Evolutionary conservation across 1,140 invertebrate genomes (phyloP), one percentile per base, ranked within the genome.

Genomic region (Berghia stephanieae): DNA sequence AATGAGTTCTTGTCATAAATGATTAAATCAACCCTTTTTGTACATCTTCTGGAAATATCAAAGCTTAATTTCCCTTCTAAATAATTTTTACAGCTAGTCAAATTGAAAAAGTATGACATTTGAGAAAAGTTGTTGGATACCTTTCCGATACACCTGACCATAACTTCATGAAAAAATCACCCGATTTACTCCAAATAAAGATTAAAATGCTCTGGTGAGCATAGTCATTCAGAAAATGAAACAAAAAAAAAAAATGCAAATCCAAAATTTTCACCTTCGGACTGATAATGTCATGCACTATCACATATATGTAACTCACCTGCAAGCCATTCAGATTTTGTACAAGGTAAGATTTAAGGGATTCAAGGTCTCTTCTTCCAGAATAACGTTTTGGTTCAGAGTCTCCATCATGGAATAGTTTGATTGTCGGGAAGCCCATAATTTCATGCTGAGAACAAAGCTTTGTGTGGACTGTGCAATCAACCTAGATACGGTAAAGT

Each of bases 361-460:
- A 92, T 5, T 92, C 91, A 67, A 95, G 83, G 86, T 95, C 94
- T 74, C 94, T 88, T 2, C 92, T 92, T 6, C 94, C 94, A 83
- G 92, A 90, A 82, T 94, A 95, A 83, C 93, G 92, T 6, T 92
- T 89, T 1, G 92, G 92, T 81, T 92, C 91, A 21, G 75, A 79
- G 52, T 91, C 91, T 55, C 92, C 93, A 57, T 88, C 85, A 86
- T 93, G 93, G 85, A 94, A 95, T 81, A 94, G 94, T 83, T 94
- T 94, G 18, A 96, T 84, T 49, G 92, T 93, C 13, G 93, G 93
- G 85, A 93, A 93, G 27, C 94, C 94, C 74, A 94, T 94, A 0
- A 95, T 91, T 86, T 94, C 93, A 78, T 95, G 92, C 70, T 93
- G 90, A 18, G 91, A 91, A 86, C 94, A 96, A 2, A 95, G 84